These are phyloP conservation scores for Sitophilus oryzae DNA, from an alignment of 1,140 invertebrate genomes.

Conservation along the genomic window DNA sequence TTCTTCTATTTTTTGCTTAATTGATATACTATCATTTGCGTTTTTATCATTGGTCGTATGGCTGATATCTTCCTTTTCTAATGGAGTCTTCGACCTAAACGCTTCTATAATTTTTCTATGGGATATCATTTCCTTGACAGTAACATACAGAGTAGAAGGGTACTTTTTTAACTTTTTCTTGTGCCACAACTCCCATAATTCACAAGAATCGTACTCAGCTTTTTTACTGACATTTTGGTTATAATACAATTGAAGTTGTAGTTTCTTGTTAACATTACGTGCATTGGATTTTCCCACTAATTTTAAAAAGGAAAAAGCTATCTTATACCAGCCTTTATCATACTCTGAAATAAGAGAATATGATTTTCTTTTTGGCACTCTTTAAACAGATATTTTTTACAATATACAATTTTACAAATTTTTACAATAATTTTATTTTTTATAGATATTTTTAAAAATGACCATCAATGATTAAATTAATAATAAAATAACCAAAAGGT, in stretches of 20 bases:
- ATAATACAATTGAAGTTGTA: slow-evolving; percentile 37
- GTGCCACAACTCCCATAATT: slow-evolving; percentile 36
- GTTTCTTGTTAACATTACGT: slow-evolving; percentile 33
- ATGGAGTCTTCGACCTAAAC: slow-evolving; percentile 29
- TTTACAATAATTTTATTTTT: too few species aligned
- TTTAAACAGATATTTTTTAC: too few species aligned
- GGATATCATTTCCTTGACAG: slow-evolving; percentile 25
- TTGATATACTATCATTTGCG: background rate
- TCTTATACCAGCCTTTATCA: slow-evolving; percentile 29
- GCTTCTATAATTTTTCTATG: slow-evolving; percentile 26
- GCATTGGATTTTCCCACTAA: slow-evolving; percentile 23
- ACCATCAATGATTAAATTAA: too few species aligned
- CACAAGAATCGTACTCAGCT: slow-evolving; percentile 15
- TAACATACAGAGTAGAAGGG: slow-evolving; percentile 36
- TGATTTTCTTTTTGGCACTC: too few species aligned
- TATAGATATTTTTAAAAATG: too few species aligned
- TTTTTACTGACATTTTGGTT: slow-evolving; percentile 15
- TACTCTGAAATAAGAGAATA: slow-evolving; percentile 19
- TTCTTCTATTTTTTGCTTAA: slow-evolving; percentile 1
- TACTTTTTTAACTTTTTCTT: slow-evolving; percentile 36
- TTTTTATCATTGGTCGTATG: background rate
- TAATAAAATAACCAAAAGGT: too few species aligned
- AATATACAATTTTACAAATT: slow-evolving; percentile 1
- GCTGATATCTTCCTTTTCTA: slow-evolving; percentile 22
- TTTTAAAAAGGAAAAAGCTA: slow-evolving; percentile 41